These are phyloP conservation scores for Hormaphis cornu DNA, from an alignment of 1,140 invertebrate genomes.

Conservation along the genomic window DNA sequence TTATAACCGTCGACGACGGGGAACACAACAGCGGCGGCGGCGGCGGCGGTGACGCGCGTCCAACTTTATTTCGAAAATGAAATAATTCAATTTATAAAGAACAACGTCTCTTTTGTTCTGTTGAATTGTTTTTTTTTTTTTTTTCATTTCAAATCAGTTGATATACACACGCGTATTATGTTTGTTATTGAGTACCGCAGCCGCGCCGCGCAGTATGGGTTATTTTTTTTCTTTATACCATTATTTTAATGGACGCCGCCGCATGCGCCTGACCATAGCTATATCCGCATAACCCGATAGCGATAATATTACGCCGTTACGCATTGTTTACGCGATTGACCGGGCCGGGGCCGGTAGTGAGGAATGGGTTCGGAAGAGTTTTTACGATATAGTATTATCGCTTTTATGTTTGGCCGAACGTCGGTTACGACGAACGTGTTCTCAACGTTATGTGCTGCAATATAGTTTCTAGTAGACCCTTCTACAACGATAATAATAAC, in stretches of 20 bases:
- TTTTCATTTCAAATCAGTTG: conserved; percentile 31
- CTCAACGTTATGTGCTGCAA: too few relatives aligned
- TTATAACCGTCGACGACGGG: not conserved
- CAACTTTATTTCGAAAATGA: conserved; percentile 12
- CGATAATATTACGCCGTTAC: too few relatives aligned
- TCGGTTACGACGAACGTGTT: too few relatives aligned
- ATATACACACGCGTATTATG: not conserved
- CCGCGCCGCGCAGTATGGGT: conserved; percentile 23
- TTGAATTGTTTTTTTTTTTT: conserved; percentile 21
- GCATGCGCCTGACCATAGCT: not conserved
- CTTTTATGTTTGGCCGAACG: too few relatives aligned
- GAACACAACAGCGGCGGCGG: not conserved
- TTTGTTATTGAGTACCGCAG: not conserved
- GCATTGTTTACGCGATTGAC: not conserved
- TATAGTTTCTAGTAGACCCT: too few relatives aligned
- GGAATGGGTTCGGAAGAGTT: too few relatives aligned
- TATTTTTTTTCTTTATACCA: conserved; percentile 12
- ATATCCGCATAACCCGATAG: too few relatives aligned
- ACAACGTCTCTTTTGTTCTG: conserved; percentile 24
- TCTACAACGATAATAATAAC: too few relatives aligned
- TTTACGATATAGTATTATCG: too few relatives aligned
- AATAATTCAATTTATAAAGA: not conserved
- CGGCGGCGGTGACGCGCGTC: too few relatives aligned
- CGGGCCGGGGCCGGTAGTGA: too few relatives aligned
- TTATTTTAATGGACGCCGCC: not conserved